These are phyloP conservation scores for Tetranychus truncatus DNA, from an alignment of 2,888 invertebrate species.

Conservation along the genomic window DNA sequence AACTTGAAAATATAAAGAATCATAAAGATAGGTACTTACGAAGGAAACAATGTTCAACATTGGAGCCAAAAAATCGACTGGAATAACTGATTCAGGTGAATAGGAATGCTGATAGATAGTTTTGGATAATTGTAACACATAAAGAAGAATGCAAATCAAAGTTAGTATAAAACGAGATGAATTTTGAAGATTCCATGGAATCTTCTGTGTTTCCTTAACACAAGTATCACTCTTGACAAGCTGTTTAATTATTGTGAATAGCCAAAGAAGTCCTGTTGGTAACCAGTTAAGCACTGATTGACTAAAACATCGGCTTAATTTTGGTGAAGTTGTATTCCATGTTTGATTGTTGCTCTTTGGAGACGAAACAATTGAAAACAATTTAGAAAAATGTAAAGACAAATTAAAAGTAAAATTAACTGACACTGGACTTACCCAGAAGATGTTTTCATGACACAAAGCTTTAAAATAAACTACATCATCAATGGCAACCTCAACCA, in stretches of 20 bases:
- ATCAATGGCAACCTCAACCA: too few species aligned
- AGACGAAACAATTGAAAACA: too few species aligned
- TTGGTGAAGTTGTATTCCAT: constrained; percentile 60
- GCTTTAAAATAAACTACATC: too few species aligned
- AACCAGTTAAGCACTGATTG: constrained; percentile 72
- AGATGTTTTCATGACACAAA: too few species aligned
- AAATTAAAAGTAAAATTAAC: too few species aligned
- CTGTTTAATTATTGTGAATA: constrained; percentile 48
- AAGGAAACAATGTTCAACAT: not conserved
- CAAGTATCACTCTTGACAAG: constrained; percentile 5
- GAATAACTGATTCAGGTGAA: not conserved
- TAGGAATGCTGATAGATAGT: not conserved
- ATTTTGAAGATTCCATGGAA: constrained; percentile 25
- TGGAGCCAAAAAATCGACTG: not conserved
- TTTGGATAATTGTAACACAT: constrained; percentile 4
- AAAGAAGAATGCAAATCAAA: constrained; percentile 3
- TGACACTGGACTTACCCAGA: too few species aligned
- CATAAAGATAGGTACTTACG: not conserved
- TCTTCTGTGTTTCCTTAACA: constrained; percentile 13
- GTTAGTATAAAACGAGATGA: constrained; percentile 19
- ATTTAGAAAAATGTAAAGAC: too few species aligned
- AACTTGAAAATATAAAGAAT: not conserved
- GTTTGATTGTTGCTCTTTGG: constrained; percentile 50
- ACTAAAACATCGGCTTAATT: constrained; percentile 76
- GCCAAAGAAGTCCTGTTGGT: constrained; percentile 66